Base-by-base conservation (phyloP, 2,113 vertebrate species). In the Halichoerus grypus region DNA sequence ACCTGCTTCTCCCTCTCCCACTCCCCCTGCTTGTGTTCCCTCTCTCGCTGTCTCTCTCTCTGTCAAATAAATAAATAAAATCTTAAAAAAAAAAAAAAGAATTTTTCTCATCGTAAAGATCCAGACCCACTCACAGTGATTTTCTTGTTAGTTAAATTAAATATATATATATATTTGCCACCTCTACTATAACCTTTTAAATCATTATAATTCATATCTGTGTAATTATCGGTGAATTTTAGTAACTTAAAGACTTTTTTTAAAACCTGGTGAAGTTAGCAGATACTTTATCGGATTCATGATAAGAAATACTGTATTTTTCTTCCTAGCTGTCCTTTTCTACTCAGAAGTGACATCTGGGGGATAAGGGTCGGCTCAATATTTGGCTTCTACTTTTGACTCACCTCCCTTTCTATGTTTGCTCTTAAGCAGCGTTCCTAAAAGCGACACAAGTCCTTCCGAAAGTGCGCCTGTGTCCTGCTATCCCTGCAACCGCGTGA, bases 401-500 rank as follows among this genome's bases (percentile, higher is more conserved):
- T 98, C 96, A 98, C 16, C 6, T 93, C 72, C 65, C 95, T 97
- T 31, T 98, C 69, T 98, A 28, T 97, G 86, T 98, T 98, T 98
- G 42, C 95, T 97, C 97, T 80, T 96, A 97, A 99, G 99, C 97
- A 99, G 98, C 96, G 89, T 99, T 51, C 97, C 99, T 82, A 99
- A 99, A 81, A 99, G 96, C 0, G 99, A 99, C 95, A 82, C 97
- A 0, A 99, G 99, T 49, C 93, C 98, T 5, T 86, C 98, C 0
- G 99, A 99, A 96, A 99, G 98, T 88, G 98, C 98, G 89, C 98
- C 98, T 2, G 97, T 98, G n/a, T 98, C 99, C 93, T 99, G 99
- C 98, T 99, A 99, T 97, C 99, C 99, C 0, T 99, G 99, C 88
- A 99, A 93, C 98, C 99, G 99, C 97, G 97, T 97, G 88, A 99